Conservation (phyloP, 2,113 vertebrate genomes). For the Ramphastos sulfuratus region DNA sequence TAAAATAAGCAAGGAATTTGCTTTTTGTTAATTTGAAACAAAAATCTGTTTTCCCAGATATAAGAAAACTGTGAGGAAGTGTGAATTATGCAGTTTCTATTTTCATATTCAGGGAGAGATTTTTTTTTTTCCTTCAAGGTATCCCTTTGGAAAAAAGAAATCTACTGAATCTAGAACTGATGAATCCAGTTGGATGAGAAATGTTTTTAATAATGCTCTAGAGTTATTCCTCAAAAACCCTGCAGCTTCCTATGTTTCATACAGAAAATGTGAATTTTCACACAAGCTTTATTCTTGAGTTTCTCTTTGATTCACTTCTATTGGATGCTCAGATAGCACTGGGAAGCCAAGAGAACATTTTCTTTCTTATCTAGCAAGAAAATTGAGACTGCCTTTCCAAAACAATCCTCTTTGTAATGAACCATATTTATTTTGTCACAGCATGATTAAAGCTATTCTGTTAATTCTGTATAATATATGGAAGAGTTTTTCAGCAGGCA, state of each 20-base stretch:
- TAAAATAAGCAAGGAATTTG: not conserved
- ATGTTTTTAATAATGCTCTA: not conserved
- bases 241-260: not conserved
- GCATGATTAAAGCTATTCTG: not conserved
- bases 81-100: not conserved
- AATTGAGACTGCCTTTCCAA: conserved; percentile 3
- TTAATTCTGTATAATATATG: not conserved
- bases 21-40: not conserved
- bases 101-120: not conserved
- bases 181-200: not conserved
- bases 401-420: not conserved
- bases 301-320: not conserved
- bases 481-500: conserved; percentile 29
- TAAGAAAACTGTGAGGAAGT: not conserved
- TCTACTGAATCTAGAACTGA: not conserved
- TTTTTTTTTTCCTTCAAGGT: not conserved
- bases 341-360: conserved; percentile 6
- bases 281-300: not conserved
- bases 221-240: not conserved
- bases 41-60: not conserved
- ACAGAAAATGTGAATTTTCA: not conserved
- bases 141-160: not conserved
- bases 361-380: not conserved
- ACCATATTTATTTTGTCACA: not conserved
- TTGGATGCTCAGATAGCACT: not conserved